phyloP scores from a whole-genome alignment of 2,113 vertebrate species.

The Aspidoscelis tigris region DNA sequence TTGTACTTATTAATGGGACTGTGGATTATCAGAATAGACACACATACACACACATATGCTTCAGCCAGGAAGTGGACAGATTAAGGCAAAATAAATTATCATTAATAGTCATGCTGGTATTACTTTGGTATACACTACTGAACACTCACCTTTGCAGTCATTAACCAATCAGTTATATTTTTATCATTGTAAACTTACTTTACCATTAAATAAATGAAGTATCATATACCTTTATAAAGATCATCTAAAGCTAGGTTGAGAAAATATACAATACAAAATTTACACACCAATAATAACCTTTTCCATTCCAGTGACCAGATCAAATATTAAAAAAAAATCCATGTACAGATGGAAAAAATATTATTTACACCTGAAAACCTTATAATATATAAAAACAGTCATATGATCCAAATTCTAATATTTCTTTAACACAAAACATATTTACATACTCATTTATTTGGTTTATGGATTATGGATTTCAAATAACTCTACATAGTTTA shows the following conservation, averaged over 20 bases:
- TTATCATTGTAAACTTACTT: conserved; percentile 80
- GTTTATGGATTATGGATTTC: too few relatives aligned
- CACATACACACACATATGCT: too few relatives aligned
- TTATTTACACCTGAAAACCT: conserved; percentile 59
- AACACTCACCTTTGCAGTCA: conserved; percentile 78
- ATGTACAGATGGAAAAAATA: conserved; percentile 30
- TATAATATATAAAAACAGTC: conserved; percentile 58
- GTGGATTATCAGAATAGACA: conserved; percentile 44
- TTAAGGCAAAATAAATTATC: conserved; percentile 68
- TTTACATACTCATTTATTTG: not conserved
- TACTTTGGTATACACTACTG: conserved; percentile 78
- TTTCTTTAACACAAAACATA: conserved; percentile 41
- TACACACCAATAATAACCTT: conserved; percentile 68
- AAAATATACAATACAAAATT: conserved; percentile 71
- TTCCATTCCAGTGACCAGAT: conserved; percentile 63
- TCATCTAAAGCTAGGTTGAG: conserved; percentile 73
- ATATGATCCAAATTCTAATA: conserved; percentile 41
- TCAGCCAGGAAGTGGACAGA: conserved; percentile 33
- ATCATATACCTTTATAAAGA: conserved; percentile 75
- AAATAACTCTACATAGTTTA: too few relatives aligned
- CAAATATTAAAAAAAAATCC: conserved; percentile 59
- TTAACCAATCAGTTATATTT: conserved; percentile 73
- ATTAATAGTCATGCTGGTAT: conserved; percentile 76
- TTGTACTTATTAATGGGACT: conserved; percentile 60
- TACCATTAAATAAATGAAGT: conserved; percentile 77